Evolutionary conservation across 2,113 vertebrate species (phyloP).

Genomic region (Podocnemis expansa): DNA sequence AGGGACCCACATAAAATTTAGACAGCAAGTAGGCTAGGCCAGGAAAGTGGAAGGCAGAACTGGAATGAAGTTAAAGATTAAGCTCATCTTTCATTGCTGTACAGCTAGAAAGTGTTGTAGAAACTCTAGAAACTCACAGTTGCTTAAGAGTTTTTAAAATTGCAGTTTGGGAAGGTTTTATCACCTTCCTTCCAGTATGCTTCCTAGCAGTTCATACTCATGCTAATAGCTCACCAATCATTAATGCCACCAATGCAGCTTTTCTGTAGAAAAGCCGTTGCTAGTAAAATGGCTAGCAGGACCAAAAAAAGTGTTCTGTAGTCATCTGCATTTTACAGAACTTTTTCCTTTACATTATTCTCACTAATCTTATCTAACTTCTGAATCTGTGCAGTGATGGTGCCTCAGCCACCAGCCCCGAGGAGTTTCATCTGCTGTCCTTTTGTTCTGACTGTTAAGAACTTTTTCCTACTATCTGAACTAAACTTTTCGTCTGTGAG

Average conservation of each 20-base stretch:
- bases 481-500: not conserved
- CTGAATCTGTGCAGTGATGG: not conserved
- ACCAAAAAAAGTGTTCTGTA: not conserved
- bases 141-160: not conserved
- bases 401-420: not conserved
- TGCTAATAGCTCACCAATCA: not conserved
- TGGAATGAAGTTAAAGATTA: not conserved
- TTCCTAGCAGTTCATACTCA: not conserved
- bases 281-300: not conserved
- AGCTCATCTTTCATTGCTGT: not conserved
- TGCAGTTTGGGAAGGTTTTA: not conserved
- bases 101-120: not conserved
- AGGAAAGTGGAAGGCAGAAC: not conserved
- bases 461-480: not conserved
- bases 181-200: not conserved
- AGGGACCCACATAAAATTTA: not conserved
- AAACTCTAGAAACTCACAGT: not conserved
- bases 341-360: not conserved
- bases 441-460: not conserved
- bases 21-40: not conserved
- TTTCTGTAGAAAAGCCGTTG: not conserved
- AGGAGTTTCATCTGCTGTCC: not conserved
- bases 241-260: not conserved
- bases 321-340: not conserved
- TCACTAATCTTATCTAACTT: not conserved